Evolutionary conservation across 2,797 vertebrate species (phyloP), one percentile per base, ranked within the genome.

Genomic region (Pangasius macronema): DNA sequence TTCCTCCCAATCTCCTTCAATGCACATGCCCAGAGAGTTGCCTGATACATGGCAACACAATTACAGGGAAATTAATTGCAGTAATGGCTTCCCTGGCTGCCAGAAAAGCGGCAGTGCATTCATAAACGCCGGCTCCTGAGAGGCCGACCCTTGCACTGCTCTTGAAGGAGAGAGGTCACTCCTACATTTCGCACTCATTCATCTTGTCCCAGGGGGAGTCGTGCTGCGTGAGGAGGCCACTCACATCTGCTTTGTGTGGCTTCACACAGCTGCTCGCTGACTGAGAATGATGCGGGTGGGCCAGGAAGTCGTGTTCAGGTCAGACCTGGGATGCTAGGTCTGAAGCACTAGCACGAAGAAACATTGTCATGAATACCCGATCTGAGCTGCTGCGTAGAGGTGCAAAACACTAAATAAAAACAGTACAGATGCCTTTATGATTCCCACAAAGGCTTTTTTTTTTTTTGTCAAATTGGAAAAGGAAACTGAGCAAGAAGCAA

Each of bases 21-120:
- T 46, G 30, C 81, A 46, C 81, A 81, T 46, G 87, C 76, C 51
- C 84, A 88, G 68, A 88, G 86, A 84, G 72, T 82, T 33, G 10
- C 89, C 91, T 89, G 89, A 90, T 91, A 91, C 46, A 36, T 53
- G 30, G 89, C 85, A 88, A 88, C 87, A 88, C 89, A 90, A 91
- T 91, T 91, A 91, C 88, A 89, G 85, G 59, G 76, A 84, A 91
- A 92, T 92, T 91, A 91, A 92, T 92, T 90, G 88, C 33, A 65
- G 76, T 90, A 87, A 91, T 90, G 88, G 84, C 79, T 85, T 89
- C 88, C 87, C 86, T 83, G 86, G 84, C 87, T 76, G 27, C 51
- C 59, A 82, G 84, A 85, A 72, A 83, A 80, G 63, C 42, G 83
- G 83, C 63, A 76, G 39, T 51, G 51, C 85, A 89, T 91, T 92